Evolutionary conservation across 2,888 invertebrate genomes (phyloP).

Genomic region (Synergus itoensis): DNA sequence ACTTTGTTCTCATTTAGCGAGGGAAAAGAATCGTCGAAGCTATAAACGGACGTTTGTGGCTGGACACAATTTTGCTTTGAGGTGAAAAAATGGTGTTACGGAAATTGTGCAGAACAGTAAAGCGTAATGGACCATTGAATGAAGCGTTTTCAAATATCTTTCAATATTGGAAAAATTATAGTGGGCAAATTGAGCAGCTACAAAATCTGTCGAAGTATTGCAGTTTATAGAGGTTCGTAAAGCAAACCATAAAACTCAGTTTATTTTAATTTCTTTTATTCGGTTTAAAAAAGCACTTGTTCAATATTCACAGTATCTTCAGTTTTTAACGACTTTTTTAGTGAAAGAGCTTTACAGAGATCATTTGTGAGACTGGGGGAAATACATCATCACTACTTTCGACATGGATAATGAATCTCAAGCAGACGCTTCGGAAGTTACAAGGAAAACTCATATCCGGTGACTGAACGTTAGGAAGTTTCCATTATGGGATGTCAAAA

Average conservation of each 20-base stretch:
- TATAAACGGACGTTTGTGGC: not conserved
- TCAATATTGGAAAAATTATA: not conserved
- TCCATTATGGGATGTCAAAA: not conserved
- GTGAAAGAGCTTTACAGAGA: not conserved
- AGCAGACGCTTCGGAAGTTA: conserved; percentile 36
- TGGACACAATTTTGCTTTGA: not conserved
- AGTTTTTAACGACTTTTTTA: not conserved
- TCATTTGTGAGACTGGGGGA: not conserved
- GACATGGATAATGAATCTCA: conserved; percentile 45
- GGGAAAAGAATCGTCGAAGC: not conserved
- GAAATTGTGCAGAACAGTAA: not conserved
- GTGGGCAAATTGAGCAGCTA: not conserved
- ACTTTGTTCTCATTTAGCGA: not conserved
- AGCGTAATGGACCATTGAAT: not conserved
- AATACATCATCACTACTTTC: conserved; percentile 44
- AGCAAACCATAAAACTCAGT: too few species aligned
- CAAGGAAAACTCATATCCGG: conserved; percentile 48
- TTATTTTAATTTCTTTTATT: too few species aligned
- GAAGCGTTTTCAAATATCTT: not conserved
- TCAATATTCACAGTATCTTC: not conserved
- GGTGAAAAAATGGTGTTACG: not conserved
- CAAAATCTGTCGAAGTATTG: not conserved
- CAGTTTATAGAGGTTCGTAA: too few species aligned
- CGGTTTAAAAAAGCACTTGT: not conserved
- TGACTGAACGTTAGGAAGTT: not conserved